phyloP scores from a whole-genome alignment of 2,797 vertebrate genomes.

The Urophycis tenuis region DNA sequence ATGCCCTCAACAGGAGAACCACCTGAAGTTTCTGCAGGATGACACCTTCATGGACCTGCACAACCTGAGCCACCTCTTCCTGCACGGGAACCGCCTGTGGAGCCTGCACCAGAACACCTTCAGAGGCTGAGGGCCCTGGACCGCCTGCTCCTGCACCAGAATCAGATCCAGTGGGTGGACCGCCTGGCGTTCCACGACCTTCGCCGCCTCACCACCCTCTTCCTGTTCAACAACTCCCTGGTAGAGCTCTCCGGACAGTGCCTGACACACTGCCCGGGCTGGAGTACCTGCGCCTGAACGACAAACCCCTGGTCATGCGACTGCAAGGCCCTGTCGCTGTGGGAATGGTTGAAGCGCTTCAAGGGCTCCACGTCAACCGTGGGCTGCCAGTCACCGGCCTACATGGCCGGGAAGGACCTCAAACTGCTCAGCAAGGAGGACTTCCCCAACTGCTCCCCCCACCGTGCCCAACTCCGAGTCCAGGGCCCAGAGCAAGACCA shows the following conservation, averaged over 20 bases:
- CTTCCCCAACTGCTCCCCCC: slow-evolving; percentile 82
- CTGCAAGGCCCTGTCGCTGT: slow-evolving; percentile 87
- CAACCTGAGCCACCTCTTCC: slow-evolving; percentile 97
- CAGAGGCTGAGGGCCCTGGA: slow-evolving; percentile 88
- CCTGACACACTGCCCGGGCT: slow-evolving; percentile 80
- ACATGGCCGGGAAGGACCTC: slow-evolving; percentile 80
- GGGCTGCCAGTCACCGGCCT: slow-evolving; percentile 75
- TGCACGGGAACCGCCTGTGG: slow-evolving; percentile 95
- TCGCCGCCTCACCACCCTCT: slow-evolving; percentile 89
- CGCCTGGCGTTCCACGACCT: slow-evolving; percentile 91
- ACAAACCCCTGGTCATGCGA: slow-evolving; percentile 96
- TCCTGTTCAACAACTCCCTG: slow-evolving; percentile 96
- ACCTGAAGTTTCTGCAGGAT: slow-evolving; percentile 92
- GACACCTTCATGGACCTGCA: slow-evolving; percentile 93
- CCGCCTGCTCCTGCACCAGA: slow-evolving; percentile 91
- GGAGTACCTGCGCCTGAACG: slow-evolving; percentile 95
- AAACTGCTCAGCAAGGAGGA: slow-evolving; percentile 83
- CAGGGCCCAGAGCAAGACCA: slow-evolving; percentile 87
- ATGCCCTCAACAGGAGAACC: slow-evolving; percentile 77
- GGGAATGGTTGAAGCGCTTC: slow-evolving; percentile 95
- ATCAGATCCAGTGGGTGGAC: slow-evolving; percentile 92
- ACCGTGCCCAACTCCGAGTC: slow-evolving; percentile 75
- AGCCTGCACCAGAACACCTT: slow-evolving; percentile 93
- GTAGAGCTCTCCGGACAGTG: slow-evolving; percentile 86
- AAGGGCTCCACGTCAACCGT: slow-evolving; percentile 87